phyloP scores from a whole-genome alignment of 2,113 vertebrate species.

The Tragelaphus scriptus region DNA sequence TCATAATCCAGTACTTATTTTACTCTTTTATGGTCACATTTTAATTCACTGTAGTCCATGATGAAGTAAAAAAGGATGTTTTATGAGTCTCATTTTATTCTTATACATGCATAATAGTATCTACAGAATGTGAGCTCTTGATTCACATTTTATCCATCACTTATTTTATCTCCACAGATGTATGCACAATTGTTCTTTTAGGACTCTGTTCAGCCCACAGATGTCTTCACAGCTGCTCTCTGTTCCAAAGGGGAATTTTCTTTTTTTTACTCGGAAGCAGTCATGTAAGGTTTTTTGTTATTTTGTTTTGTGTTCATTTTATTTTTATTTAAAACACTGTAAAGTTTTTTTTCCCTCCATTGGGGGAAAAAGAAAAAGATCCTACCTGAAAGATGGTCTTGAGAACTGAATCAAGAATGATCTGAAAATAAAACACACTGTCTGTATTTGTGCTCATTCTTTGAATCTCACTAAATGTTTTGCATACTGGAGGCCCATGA shows the following conservation, averaged over 20 bases:
- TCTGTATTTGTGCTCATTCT: background rate
- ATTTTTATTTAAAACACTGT: constrained; percentile 14
- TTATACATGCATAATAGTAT: constrained; percentile 26
- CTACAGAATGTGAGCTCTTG: constrained; percentile 42
- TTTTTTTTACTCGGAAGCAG: constrained; percentile 6
- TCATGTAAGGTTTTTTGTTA: constrained; percentile 41
- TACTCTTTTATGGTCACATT: background rate
- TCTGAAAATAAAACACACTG: background rate
- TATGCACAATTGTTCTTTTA: constrained; percentile 62
- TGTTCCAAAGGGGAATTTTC: constrained; percentile 33
- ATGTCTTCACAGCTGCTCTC: constrained; percentile 67
- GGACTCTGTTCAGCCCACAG: constrained; percentile 63
- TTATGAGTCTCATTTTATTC: constrained; percentile 34
- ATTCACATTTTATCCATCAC: constrained; percentile 65
- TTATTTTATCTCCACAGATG: constrained; percentile 71
- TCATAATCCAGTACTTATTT: background rate
- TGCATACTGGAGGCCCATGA: background rate
- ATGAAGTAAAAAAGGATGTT: constrained; percentile 18
- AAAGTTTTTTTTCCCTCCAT: background rate
- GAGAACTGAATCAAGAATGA: background rate
- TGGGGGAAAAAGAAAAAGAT: background rate
- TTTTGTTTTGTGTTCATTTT: background rate
- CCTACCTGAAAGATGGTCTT: background rate
- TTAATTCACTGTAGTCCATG: constrained; percentile 26
- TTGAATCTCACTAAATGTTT: background rate